These are phyloP conservation scores for Pristionchus mayeri DNA, from an alignment of 2,888 invertebrate species.

Conservation along the genomic window DNA sequence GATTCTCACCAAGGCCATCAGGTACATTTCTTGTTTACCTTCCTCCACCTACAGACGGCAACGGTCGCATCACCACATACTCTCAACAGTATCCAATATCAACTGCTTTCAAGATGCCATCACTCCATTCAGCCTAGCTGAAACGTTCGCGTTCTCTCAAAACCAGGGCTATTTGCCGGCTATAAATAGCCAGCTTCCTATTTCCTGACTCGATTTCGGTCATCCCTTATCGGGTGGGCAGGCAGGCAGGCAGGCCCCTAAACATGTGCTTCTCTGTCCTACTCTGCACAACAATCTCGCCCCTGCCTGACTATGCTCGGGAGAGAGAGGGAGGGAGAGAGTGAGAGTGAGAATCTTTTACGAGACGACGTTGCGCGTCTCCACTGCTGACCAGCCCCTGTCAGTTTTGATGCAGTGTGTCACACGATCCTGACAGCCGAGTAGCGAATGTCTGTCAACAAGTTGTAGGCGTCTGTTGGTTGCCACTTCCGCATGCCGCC, in stretches of 20 bases:
- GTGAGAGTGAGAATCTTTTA: too few species aligned
- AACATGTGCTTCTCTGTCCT: background rate
- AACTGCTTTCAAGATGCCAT: too few species aligned
- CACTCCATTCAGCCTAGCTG: too few species aligned
- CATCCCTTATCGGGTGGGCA: background rate
- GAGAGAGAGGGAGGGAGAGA: too few species aligned
- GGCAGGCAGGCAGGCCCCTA: background rate
- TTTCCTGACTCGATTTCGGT: slow-evolving; percentile 6
- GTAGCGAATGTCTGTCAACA: background rate
- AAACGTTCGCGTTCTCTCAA: background rate
- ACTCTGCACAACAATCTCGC: slow-evolving; percentile 5
- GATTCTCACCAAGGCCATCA: slow-evolving; percentile 60
- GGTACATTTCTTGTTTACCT: too few species aligned
- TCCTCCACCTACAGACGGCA: background rate
- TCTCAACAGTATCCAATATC: background rate
- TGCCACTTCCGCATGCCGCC: background rate
- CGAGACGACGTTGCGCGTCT: too few species aligned
- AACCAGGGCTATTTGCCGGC: background rate
- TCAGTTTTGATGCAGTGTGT: slow-evolving; percentile 35
- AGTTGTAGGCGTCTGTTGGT: background rate
- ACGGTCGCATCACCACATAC: too few species aligned
- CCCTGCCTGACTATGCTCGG: too few species aligned
- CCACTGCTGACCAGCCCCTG: background rate
- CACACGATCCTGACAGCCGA: too few species aligned
- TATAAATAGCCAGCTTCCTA: background rate